Base-by-base conservation (phyloP, 2,113 vertebrate genomes). In the Mormyrus iriodes region DNA sequence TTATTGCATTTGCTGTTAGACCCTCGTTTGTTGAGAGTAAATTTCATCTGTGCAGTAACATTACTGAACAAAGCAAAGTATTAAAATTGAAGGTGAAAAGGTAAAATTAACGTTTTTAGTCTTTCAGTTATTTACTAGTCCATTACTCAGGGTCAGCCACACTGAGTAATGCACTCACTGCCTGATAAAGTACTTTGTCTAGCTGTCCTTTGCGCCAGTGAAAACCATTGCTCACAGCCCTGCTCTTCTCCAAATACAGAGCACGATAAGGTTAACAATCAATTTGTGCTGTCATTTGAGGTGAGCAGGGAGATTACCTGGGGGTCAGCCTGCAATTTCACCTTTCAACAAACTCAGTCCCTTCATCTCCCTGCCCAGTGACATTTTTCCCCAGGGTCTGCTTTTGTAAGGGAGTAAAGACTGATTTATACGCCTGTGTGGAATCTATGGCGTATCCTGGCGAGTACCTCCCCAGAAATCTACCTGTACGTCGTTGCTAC, bases 341-440 rank as follows among this genome's bases (percentile, higher is more conserved):
- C 83, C 83, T 48, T 52, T 69, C 44, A 86, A 90, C 73, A 58
- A 24, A 69, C 88, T 48, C 49, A 1, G 91, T 85, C 88, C 90
- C 91, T 88, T 88, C 89, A 92, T 93, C 90, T 91, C 42, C 91
- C 49, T 92, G 90, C 88, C 58, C 86, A 87, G 90, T 92, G 93
- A 93, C 92, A 93, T 61, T 93, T 93, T 92, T 82, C 87, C 90
- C 58, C 55, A 49, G 17, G 19, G 7, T 39, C 44, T 3, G 53
- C 3, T 51, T n/a, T 73, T 51, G 83, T 19, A 39, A n/a, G 53
- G 52, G 88, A 85, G 52, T 49, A n/a, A 69, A 31, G 61, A n/a
- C n/a, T 27, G n/a, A 69, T 69, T 69, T 27, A 69, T 69, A 27
- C 61, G 10, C 31, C n/a, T 13, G 61, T 12, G n/a, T 10, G 13